Conservation (phyloP, 2,113 vertebrate species). For the Conger conger region DNA sequence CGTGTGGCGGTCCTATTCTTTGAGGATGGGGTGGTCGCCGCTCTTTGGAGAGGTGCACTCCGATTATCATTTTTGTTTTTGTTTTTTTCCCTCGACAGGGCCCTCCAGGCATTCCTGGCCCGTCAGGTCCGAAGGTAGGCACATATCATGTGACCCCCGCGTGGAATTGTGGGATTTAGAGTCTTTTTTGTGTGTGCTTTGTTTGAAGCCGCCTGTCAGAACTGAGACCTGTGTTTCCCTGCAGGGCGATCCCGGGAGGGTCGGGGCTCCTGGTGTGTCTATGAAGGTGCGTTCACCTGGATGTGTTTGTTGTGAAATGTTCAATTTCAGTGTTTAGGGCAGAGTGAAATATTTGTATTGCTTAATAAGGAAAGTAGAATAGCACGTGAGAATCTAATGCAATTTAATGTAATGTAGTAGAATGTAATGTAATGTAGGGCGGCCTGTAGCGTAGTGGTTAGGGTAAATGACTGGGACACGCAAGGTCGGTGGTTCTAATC, state of each 20-base stretch:
- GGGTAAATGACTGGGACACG: too few relatives aligned
- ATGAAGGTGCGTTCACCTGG: constrained; percentile 61
- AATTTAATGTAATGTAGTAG: too few relatives aligned
- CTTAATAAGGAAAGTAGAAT: too few relatives aligned
- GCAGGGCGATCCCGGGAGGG: constrained; percentile 64
- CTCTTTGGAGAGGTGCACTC: background rate
- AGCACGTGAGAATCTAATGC: too few relatives aligned
- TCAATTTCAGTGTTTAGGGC: too few relatives aligned
- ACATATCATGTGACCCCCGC: background rate
- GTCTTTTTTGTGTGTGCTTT: constrained; percentile 12
- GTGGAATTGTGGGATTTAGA: background rate
- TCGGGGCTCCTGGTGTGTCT: constrained; percentile 61
- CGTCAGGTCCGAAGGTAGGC: constrained; percentile 67
- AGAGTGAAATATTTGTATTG: too few relatives aligned
- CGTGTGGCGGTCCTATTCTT: too few relatives aligned
- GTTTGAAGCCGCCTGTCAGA: background rate
- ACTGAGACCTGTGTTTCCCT: background rate
- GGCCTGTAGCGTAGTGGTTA: too few relatives aligned
- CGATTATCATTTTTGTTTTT: background rate
- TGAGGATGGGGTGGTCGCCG: too few relatives aligned
- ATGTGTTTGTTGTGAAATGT: too few relatives aligned
- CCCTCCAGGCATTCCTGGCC: constrained; percentile 55
- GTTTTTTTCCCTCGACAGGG: constrained; percentile 49
- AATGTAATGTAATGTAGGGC: too few relatives aligned
- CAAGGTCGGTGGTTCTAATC: too few relatives aligned